Percentiles rank a stretch among this genome's conserved stretches.
These are phyloP conservation scores for Villa cingulata DNA, from an alignment of 2,888 invertebrate species.

Conservation along the genomic window DNA sequence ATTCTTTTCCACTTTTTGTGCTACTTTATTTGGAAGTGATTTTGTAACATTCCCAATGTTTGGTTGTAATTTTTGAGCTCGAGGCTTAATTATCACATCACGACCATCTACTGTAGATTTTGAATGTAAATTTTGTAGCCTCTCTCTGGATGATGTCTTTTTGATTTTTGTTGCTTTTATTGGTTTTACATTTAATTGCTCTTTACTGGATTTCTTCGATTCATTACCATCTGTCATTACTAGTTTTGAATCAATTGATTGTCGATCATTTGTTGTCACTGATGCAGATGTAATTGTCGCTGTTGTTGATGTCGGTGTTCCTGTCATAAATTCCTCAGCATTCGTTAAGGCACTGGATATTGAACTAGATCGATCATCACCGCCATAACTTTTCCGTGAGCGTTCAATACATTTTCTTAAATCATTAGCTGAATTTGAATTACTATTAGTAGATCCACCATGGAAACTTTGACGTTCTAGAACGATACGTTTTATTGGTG, in stretches of 20 bases:
- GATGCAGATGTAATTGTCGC: too few relatives aligned
- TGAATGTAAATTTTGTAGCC: conserved; percentile 12
- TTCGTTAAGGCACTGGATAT: conserved; percentile 27
- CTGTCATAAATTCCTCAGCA: conserved; percentile 20
- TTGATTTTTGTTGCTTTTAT: conserved; percentile 12
- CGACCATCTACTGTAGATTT: background rate
- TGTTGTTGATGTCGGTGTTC: background rate
- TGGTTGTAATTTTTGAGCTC: conserved; percentile 17
- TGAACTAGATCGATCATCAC: conserved; percentile 23
- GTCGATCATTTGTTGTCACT: background rate
- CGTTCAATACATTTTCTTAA: conserved; percentile 21
- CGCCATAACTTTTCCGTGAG: conserved; percentile 22
- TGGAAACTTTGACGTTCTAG: conserved; percentile 27
- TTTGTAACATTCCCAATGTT: conserved; percentile 12
- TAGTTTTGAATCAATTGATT: conserved; percentile 9
- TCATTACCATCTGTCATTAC: background rate
- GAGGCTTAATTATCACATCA: conserved; percentile 14
- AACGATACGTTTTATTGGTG: conserved; percentile 26
- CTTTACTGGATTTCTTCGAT: conserved; percentile 4
- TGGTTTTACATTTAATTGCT: background rate
- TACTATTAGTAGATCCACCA: conserved; percentile 18
- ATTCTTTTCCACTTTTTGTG: conserved; percentile 5
- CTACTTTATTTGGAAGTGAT: conserved; percentile 10
- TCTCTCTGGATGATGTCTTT: conserved; percentile 17
- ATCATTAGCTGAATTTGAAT: conserved; percentile 16